These are phyloP conservation scores for Colostygia pectinataria DNA, from an alignment of 2,888 invertebrate genomes.

Conservation along the genomic window DNA sequence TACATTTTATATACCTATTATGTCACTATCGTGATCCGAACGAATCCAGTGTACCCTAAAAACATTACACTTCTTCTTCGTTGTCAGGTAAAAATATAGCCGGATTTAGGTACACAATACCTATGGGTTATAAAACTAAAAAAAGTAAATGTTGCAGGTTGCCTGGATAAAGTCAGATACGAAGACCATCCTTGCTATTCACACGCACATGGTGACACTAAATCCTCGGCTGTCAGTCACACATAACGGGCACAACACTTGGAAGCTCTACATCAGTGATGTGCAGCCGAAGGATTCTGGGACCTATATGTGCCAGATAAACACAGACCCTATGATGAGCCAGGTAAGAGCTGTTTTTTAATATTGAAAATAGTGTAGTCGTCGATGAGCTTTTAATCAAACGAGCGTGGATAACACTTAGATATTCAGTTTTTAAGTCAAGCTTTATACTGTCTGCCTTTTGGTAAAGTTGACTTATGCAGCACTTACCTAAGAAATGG, in stretches of 20 bases:
- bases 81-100: too few relatives aligned
- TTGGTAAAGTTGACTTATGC: too few relatives aligned
- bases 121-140: neutral
- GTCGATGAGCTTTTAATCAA: neutral
- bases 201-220: conserved; percentile 94
- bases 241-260: conserved; percentile 96
- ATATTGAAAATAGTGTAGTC: neutral
- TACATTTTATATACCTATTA: too few relatives aligned
- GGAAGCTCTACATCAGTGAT: conserved; percentile 94
- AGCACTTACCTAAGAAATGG: too few relatives aligned
- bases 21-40: too few relatives aligned
- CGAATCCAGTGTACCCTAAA: too few relatives aligned
- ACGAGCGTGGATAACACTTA: too few relatives aligned
- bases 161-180: conserved; percentile 96
- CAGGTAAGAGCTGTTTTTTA: conserved; percentile 83
- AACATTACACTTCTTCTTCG: too few relatives aligned
- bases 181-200: conserved; percentile 93
- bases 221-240: conserved; percentile 93
- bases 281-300: conserved; percentile 95
- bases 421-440: too few relatives aligned
- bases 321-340: conserved; percentile 94
- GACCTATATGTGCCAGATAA: conserved; percentile 96
- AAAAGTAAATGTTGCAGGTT: conserved; percentile 81
- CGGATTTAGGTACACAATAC: too few relatives aligned
- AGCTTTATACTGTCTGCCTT: too few relatives aligned